A percentile compares a stretch with the other conserved stretches of the same genome.
phyloP scores from a whole-genome alignment of 2,113 vertebrate species.

The Erythrolamprus reginae region DNA sequence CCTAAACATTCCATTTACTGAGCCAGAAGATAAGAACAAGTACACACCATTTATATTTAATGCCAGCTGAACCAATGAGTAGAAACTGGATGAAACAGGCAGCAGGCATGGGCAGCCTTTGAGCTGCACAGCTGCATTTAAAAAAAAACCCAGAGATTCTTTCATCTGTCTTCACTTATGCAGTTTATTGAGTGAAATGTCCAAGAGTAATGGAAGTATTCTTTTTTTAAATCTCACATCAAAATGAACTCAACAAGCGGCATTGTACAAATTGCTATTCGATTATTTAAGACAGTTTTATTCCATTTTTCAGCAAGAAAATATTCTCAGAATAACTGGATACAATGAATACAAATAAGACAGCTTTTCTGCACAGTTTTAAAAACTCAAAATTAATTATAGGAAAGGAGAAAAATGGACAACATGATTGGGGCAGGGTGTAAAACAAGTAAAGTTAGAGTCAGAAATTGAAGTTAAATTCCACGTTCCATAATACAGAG shows the following conservation, averaged over 20 bases:
- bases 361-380: background rate
- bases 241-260: too few relatives aligned
- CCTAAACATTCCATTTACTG: background rate
- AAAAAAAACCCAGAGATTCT: background rate
- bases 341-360: background rate
- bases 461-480: background rate
- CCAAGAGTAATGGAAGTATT: background rate
- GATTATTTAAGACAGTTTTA: background rate
- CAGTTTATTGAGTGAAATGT: background rate
- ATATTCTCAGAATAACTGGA: background rate
- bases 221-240: background rate
- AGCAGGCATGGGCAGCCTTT: background rate
- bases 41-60: background rate
- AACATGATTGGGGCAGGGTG: background rate
- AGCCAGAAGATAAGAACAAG: constrained; percentile 1
- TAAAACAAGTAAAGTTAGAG: background rate
- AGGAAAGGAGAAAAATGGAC: background rate
- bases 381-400: background rate
- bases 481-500: background rate
- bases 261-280: background rate
- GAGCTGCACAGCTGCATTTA: background rate
- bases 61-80: background rate
- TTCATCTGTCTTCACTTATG: background rate
- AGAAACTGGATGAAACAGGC: background rate
- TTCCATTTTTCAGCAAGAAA: background rate